A percentile compares a stretch with the other conserved stretches of the same genome.
Evolutionary conservation across 2,888 invertebrate species (phyloP).

Genomic region (Cistogaster globosa): DNA sequence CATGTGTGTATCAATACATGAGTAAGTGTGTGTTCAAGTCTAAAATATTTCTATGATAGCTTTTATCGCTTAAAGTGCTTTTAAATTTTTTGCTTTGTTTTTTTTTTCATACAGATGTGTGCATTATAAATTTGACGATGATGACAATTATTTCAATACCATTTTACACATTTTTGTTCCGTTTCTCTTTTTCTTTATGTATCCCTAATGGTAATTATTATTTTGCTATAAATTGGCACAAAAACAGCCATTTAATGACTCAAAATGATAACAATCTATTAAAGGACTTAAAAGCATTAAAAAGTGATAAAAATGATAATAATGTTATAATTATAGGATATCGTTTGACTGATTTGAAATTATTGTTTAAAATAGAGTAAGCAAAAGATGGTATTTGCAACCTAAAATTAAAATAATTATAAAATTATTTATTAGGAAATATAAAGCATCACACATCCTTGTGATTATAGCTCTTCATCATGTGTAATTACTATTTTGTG

Average conservation of each 20-base stretch:
- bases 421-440: too few relatives aligned
- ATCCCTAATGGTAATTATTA: slow-evolving; percentile 1
- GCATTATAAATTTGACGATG: slow-evolving; percentile 29
- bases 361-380: neutral
- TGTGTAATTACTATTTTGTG: too few relatives aligned
- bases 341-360: neutral
- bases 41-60: neutral
- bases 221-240: neutral
- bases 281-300: neutral
- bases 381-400: neutral
- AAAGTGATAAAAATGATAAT: slow-evolving; percentile 1
- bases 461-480: too few relatives aligned
- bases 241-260: slow-evolving; percentile 40
- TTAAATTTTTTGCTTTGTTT: neutral
- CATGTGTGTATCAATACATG: neutral
- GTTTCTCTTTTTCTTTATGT: neutral
- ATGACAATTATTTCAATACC: slow-evolving; percentile 54
- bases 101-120: neutral
- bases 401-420: neutral
- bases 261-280: slow-evolving; percentile 29
- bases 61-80: neutral
- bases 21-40: neutral
- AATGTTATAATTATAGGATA: too few relatives aligned
- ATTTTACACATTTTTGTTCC: neutral
- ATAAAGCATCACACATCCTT: too few relatives aligned